phyloP scores from a whole-genome alignment of 2,113 vertebrate genomes.

The Lagopus muta region DNA sequence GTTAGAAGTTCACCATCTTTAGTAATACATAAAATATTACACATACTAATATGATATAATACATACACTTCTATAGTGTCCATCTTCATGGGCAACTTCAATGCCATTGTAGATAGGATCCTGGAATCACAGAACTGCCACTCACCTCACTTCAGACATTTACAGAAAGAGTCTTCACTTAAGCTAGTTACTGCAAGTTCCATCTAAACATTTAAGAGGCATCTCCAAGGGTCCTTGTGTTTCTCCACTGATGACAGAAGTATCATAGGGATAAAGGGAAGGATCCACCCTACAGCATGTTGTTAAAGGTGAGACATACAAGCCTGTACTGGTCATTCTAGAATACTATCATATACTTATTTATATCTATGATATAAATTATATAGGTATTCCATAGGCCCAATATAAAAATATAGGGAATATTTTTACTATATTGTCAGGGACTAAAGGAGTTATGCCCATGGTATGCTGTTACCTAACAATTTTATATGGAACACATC shows the following conservation, averaged over 20 bases:
- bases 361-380: neutral
- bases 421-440: neutral
- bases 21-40: neutral
- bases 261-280: no score
- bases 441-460: neutral
- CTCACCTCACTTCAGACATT: neutral
- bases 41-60: neutral
- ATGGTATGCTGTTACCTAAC: neutral
- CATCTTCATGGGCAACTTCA: neutral
- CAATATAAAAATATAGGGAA: neutral
- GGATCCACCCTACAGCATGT: no score
- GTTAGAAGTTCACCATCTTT: neutral
- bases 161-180: neutral
- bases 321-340: no score
- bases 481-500: neutral
- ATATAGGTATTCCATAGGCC: neutral
- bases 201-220: neutral
- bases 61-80: neutral
- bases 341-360: no score
- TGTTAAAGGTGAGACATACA: no score
- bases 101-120: neutral
- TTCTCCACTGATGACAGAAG: neutral
- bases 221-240: neutral
- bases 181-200: neutral
- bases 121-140: neutral